Conservation (phyloP, 2,888 invertebrate genomes). For the Sericinus montela region DNA sequence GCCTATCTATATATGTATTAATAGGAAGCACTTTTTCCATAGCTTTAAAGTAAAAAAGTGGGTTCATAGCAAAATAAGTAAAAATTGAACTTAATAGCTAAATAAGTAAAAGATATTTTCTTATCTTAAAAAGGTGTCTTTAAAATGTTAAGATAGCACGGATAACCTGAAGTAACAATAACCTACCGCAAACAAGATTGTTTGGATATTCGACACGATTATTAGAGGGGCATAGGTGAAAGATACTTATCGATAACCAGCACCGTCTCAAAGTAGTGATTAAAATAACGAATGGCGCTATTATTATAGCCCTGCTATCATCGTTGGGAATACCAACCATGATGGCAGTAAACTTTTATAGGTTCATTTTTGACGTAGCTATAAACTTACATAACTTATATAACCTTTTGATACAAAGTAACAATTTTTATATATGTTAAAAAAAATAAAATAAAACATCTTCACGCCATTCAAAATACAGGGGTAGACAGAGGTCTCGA, state of each 20-base stretch:
- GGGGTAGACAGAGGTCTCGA: too few species aligned
- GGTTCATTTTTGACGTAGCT: conserved; percentile 3
- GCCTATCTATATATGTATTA: too few species aligned
- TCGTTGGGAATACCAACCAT: neutral
- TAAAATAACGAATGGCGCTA: conserved; percentile 19
- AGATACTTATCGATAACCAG: conserved; percentile 57
- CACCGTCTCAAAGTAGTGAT: conserved; percentile 19
- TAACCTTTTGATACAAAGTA: neutral
- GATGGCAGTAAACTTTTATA: conserved; percentile 8
- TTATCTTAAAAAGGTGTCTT: conserved; percentile 5
- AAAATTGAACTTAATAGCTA: too few species aligned
- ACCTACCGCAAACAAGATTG: conserved; percentile 46
- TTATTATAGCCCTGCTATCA: conserved; percentile 12
- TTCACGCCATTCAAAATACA: too few species aligned
- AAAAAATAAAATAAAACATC: too few species aligned
- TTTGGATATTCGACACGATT: conserved; percentile 56
- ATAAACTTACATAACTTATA: conserved; percentile 1
- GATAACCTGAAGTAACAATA: conserved; percentile 50
- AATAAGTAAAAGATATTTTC: neutral
- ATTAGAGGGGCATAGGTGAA: conserved; percentile 67
- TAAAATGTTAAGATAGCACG: conserved; percentile 27
- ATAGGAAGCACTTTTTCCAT: too few species aligned
- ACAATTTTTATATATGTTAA: neutral
- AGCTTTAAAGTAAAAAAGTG: too few species aligned
- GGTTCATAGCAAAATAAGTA: too few species aligned